Base-by-base conservation (phyloP, 2,888 invertebrate species). In the Antheraea yamamai region DNA sequence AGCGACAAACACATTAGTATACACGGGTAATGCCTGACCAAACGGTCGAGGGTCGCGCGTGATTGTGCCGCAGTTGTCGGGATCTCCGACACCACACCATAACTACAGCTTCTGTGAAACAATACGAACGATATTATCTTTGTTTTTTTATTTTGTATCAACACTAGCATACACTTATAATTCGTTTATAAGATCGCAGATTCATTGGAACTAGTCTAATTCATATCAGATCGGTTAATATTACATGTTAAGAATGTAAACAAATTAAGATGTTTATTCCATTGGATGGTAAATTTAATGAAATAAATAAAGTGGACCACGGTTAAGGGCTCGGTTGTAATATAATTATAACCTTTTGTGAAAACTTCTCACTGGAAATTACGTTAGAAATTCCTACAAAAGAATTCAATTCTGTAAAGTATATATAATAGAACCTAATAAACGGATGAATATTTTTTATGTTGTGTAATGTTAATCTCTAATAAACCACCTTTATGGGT, bases 1-100 rank as follows among this genome's bases (percentile, higher is more conserved):
- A 79, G 83, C 82, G 83, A 84, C 90, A 92, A 93, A 92, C 91
- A 93, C 91, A 93, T 93, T 93, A 93, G 92, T 90, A 91, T 87
- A 89, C 88, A 88, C 84, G 84, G 79, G 87, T 92, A 94, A 93
- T 86, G 86, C 92, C 87, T 91, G 83, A 84, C 84, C 92, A 93
- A 93, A 92, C 92, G 86, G 85, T 84, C 79, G 86, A 81, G 82
- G 84, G 86, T 79, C 87, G 94, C 89, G 90, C 94, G 94, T 93
- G 94, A 87, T 88, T 84, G 84, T 79, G 80, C 82, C 82, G 83
- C 79, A 79, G 86, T 87, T 81, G 82, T 79, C 83, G 91, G 92
- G 93, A 93, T 93, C 89, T 91, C 75, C 75, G 81, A 81, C 78
- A 79, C 83, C 61, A 75, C 77, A 18, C 61, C 73, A 73, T 75